These are phyloP conservation scores for Seriola aureovittata DNA, from an alignment of 2,113 vertebrate species.

Conservation along the genomic window DNA sequence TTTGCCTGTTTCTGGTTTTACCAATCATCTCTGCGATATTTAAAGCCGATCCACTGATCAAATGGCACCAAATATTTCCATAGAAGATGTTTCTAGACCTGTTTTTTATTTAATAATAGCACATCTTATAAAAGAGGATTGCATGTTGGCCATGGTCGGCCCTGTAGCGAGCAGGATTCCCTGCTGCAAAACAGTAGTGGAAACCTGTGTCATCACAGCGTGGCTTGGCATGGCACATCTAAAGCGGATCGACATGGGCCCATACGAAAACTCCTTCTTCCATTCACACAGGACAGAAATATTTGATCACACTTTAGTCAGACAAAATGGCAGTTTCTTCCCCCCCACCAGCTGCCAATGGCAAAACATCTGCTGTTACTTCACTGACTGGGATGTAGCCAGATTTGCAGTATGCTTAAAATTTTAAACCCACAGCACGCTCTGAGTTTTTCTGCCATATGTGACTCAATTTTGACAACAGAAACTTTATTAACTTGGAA, in stretches of 20 bases:
- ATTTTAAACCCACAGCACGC: background rate
- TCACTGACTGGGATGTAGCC: background rate
- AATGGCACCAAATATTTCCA: too few relatives aligned
- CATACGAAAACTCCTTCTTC: background rate
- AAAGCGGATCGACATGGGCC: background rate
- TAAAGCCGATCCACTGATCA: too few relatives aligned
- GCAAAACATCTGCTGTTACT: constrained; percentile 28
- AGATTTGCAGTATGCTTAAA: constrained; percentile 5
- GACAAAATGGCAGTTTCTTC: background rate
- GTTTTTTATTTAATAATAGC: background rate
- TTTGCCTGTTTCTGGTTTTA: background rate
- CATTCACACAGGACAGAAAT: background rate
- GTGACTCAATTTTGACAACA: constrained; percentile 12
- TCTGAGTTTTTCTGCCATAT: background rate
- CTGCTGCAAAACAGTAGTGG: background rate
- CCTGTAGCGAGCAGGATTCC: background rate
- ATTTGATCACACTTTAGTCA: constrained; percentile 5
- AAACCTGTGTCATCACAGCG: background rate
- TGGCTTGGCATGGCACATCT: background rate
- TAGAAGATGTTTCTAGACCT: background rate
- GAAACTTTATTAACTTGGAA: background rate
- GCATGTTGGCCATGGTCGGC: background rate
- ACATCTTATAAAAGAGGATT: background rate
- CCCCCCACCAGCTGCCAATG: constrained; percentile 12
- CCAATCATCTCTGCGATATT: background rate